These are phyloP conservation scores for Pseudobourletiella spinata DNA, from an alignment of 1,140 invertebrate species.

Conservation along the genomic window DNA sequence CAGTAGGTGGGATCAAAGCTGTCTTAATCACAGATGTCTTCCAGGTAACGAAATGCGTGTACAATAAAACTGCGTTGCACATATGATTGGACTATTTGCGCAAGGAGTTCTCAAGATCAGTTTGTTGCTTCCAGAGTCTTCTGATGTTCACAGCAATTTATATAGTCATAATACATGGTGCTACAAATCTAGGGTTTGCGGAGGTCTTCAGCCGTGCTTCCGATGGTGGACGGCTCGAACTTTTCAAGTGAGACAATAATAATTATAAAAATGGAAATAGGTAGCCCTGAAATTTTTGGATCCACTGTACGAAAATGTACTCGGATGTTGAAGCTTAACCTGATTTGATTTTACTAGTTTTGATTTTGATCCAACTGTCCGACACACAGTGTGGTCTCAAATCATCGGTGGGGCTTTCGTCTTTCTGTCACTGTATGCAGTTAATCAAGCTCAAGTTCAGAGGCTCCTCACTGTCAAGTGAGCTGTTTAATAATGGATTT, in stretches of 20 bases:
- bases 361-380: slow-evolving; percentile 56
- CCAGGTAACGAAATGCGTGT: too few species aligned
- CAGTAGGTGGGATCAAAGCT: slow-evolving; percentile 79
- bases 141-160: slow-evolving; percentile 68
- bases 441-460: slow-evolving; percentile 83
- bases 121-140: slow-evolving; percentile 53
- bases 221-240: slow-evolving; percentile 55
- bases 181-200: slow-evolving; percentile 50
- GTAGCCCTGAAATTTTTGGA: too few species aligned
- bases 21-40: slow-evolving; percentile 81
- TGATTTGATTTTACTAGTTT: too few species aligned
- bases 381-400: slow-evolving; percentile 66
- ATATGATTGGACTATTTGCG: not conserved
- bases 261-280: too few species aligned
- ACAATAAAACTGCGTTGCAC: too few species aligned
- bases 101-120: too few species aligned
- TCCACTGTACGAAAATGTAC: too few species aligned
- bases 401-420: slow-evolving; percentile 62
- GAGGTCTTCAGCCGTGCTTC: slow-evolving; percentile 58
- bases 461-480: slow-evolving; percentile 65
- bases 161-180: slow-evolving; percentile 62
- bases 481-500: too few species aligned
- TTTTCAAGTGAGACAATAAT: slow-evolving; percentile 59
- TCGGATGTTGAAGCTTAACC: not conserved
- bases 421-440: slow-evolving; percentile 64